These are phyloP conservation scores for Acomys russatus DNA, from an alignment of 2,797 vertebrate genomes.

Conservation along the genomic window DNA sequence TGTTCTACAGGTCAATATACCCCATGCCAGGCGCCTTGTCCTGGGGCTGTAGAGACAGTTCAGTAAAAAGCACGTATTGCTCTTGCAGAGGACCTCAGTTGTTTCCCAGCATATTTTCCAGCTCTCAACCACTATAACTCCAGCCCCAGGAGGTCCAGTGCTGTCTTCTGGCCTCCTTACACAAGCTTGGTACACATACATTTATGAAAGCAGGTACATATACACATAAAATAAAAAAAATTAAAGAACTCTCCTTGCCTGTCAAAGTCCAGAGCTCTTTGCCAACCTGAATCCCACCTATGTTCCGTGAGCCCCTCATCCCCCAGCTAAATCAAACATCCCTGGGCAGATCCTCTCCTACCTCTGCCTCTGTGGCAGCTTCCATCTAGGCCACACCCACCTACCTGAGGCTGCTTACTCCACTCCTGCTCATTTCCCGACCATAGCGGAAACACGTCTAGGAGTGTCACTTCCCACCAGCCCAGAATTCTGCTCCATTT, in stretches of 20 bases:
- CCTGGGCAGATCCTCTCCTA: not conserved
- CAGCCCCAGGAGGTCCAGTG: not conserved
- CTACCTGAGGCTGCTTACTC: not conserved
- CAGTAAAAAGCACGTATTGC: not conserved
- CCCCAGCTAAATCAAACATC: not conserved
- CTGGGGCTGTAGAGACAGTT: not conserved
- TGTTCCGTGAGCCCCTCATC: not conserved
- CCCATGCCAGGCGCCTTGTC: not conserved
- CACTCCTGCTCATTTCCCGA: not conserved
- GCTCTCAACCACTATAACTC: not conserved
- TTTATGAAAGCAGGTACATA: not conserved
- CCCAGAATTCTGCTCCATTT: not conserved
- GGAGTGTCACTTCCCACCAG: fast-evolving
- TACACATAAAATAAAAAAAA: not conserved
- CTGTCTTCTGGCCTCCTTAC: not conserved
- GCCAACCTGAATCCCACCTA: not conserved
- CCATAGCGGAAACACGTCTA: not conserved
- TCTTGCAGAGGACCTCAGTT: not conserved
- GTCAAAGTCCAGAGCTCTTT: not conserved
- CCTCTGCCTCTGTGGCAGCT: not conserved
- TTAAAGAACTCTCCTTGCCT: not conserved
- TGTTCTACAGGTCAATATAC: not conserved
- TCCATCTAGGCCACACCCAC: not conserved
- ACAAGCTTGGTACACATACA: not conserved
- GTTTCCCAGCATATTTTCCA: not conserved